Base-by-base conservation (phyloP, 2,888 invertebrate species). In the Bombylius discolor region DNA sequence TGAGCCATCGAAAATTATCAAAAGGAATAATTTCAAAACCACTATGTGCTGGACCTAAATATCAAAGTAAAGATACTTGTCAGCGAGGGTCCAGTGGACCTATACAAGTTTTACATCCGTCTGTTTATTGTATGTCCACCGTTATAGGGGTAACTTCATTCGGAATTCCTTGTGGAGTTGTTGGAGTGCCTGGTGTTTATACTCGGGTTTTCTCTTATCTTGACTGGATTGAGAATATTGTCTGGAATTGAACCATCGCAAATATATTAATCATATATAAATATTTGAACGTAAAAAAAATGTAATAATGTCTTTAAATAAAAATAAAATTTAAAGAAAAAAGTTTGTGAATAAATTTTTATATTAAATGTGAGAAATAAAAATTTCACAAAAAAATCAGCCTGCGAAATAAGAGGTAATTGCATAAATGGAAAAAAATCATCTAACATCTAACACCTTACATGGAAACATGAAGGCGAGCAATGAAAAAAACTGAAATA, bases 1-100 rank as follows among this genome's bases (percentile, higher is more conserved):
- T 55, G 39, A n/a, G 55, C 53, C 55, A 63, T 53, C 54, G 53
- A 48, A 65, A 62, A 53, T 62, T 78, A 3, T 62, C 63, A 23
- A 64, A 64, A 8, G 79, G 79, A 2, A 62, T 73, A 11, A 64
- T 71, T 1, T 68, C 74, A 0, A 70, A 68, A 12, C 79, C 80
- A 68, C 64, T 81, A 36, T 82, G 82, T 61, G 81, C 80, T 4
- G 81, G 81, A 7, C 73, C 77, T 1, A 63, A 62, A 11, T 62
- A 62, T 4, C 65, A 68, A 54, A 62, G 59, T 0, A 71, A 71
- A 44, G 81, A 82, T 59, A 79, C 80, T 0, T 81, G 81, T 53
- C 64, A 65, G 76, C 83, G 83, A 9, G 84, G 84, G 69, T 83
- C 82, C 9, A 84, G 85, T n/a, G 83, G 83, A 4, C 83, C 84